phyloP scores from a whole-genome alignment of 2,888 invertebrate genomes.

The Lepetodrilus schrolli region DNA sequence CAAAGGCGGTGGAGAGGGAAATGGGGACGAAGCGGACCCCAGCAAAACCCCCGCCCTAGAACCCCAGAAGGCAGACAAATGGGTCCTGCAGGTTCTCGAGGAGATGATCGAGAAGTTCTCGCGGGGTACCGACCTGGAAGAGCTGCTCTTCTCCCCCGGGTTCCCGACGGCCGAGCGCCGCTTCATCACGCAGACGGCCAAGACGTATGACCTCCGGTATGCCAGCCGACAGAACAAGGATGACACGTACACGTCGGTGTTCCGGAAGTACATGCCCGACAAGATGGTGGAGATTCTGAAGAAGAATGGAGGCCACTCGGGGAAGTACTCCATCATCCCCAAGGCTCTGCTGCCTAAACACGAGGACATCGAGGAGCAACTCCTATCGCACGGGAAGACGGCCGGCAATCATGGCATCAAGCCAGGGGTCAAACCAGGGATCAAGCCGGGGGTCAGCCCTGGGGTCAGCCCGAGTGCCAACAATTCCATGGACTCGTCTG shows the following conservation, averaged over 20 bases:
- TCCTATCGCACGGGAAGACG: too few species aligned
- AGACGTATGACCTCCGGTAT: slow-evolving; percentile 41
- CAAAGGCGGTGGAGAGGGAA: slow-evolving; percentile 31
- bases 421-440: background rate
- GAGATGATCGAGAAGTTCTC: slow-evolving; percentile 44
- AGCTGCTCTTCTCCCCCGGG: slow-evolving; percentile 56
- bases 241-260: slow-evolving; percentile 45
- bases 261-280: slow-evolving; percentile 43
- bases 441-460: background rate
- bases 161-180: slow-evolving; percentile 25
- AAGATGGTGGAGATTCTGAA: slow-evolving; percentile 41
- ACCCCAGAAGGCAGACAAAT: slow-evolving; percentile 36
- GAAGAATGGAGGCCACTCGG: slow-evolving; percentile 37
- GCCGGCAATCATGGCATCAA: slow-evolving; percentile 11
- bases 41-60: slow-evolving; percentile 27
- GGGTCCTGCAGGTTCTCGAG: slow-evolving; percentile 43
- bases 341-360: slow-evolving; percentile 45
- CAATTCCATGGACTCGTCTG: background rate
- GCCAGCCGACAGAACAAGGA: slow-evolving; percentile 40
- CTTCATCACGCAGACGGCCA: slow-evolving; percentile 25
- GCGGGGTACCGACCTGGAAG: slow-evolving; percentile 41
- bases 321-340: slow-evolving; percentile 50
- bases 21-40: too few species aligned
- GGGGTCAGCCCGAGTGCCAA: background rate
- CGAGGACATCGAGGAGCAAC: slow-evolving; percentile 39